A percentile compares a stretch with the other conserved stretches of the same genome.
Conservation (phyloP, 2,888 invertebrate species). For the Clitarchus hookeri region DNA sequence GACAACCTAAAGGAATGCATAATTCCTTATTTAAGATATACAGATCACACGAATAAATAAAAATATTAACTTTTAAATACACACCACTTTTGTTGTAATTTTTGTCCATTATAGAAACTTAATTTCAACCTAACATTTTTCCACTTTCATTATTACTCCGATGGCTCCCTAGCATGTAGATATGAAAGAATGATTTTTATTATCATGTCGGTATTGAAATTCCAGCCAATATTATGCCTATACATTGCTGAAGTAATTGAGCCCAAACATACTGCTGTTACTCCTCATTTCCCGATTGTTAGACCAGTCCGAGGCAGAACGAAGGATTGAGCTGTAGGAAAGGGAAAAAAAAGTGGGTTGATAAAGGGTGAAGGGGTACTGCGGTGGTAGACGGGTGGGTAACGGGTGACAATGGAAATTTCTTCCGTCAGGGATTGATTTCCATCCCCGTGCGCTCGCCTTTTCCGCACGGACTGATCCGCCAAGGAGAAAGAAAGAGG, state of each 20-base stretch:
- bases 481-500: background rate
- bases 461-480: background rate
- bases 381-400: background rate
- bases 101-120: too few species aligned
- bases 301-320: background rate
- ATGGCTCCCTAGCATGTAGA: too few species aligned
- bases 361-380: background rate
- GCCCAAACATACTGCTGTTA: background rate
- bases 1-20: too few species aligned
- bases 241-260: background rate
- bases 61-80: too few species aligned
- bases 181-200: background rate
- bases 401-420: conserved; percentile 2
- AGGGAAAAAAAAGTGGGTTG: background rate
- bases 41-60: too few species aligned
- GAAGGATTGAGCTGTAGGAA: background rate
- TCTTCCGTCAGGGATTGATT: conserved; percentile 14
- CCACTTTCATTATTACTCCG: too few species aligned
- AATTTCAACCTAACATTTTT: too few species aligned
- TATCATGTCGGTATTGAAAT: background rate
- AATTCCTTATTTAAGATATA: too few species aligned
- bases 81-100: too few species aligned
- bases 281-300: background rate
- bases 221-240: background rate
- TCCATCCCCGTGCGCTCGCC: background rate